Conservation (phyloP, 1,140 invertebrate species). For the Drosophila kohkoa region DNA sequence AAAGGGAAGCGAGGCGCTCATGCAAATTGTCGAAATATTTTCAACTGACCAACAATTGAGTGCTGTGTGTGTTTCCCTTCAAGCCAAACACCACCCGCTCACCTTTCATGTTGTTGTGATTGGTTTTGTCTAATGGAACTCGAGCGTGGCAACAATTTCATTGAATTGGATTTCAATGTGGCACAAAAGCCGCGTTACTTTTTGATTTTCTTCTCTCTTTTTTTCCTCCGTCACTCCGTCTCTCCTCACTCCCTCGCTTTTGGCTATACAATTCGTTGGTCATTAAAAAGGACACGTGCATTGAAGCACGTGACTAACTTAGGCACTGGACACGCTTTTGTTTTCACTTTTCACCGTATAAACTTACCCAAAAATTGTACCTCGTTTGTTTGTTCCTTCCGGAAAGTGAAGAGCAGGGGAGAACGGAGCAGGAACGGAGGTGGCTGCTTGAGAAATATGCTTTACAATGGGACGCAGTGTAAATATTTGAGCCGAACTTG, state of each 20-base stretch:
- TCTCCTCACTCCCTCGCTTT: background rate
- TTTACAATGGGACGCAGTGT: conserved; percentile 64
- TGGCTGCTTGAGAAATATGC: conserved; percentile 58
- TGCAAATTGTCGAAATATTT: conserved; percentile 83
- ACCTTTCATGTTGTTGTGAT: conserved; percentile 75
- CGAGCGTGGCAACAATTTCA: conserved; percentile 79
- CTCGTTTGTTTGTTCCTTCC: conserved; percentile 54
- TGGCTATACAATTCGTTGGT: conserved; percentile 76
- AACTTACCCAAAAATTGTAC: conserved; percentile 42
- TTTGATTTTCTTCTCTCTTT: conserved; percentile 61
- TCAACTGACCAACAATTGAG: conserved; percentile 80
- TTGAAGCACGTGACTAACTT: conserved; percentile 75
- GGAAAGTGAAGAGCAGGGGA: background rate
- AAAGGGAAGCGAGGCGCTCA: conserved; percentile 35
- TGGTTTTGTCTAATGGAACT: conserved; percentile 84
- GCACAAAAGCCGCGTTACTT: conserved; percentile 59
- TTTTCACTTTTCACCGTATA: conserved; percentile 44
- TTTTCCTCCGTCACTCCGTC: background rate
- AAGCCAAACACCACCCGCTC: conserved; percentile 15
- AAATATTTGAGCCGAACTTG: conserved; percentile 74
- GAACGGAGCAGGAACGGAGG: background rate
- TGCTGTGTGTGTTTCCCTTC: conserved; percentile 12
- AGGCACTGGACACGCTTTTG: conserved; percentile 63
- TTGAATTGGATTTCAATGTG: conserved; percentile 82
- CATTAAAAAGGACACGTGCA: conserved; percentile 84